Percentiles rank a stretch among this genome's conserved stretches.
Evolutionary conservation across 2,113 vertebrate genomes (phyloP).

Genomic region (Herpailurus yagouaroundi): DNA sequence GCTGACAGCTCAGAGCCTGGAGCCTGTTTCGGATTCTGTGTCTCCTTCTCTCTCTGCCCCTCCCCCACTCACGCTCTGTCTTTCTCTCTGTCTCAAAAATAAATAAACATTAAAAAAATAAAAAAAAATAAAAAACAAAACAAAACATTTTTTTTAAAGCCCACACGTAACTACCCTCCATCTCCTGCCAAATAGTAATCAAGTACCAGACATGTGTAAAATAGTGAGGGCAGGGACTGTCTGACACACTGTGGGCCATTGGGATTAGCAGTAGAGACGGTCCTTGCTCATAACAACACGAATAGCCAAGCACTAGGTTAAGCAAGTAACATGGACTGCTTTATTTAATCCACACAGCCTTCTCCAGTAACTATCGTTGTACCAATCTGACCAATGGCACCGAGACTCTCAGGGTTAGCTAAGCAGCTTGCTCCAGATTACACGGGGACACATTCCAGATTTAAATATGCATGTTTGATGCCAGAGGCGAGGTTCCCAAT

Average conservation of each 20-base stretch:
- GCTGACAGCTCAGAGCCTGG: too few relatives aligned
- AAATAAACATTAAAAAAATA: too few relatives aligned
- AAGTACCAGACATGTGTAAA: slow-evolving; percentile 1
- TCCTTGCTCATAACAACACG: background rate
- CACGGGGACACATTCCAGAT: background rate
- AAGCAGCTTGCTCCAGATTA: background rate
- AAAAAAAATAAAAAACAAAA: background rate
- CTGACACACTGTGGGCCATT: background rate
- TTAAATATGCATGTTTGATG: background rate
- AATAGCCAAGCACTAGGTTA: background rate
- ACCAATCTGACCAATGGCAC: background rate
- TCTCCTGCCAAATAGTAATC: background rate
- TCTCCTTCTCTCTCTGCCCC: too few relatives aligned
- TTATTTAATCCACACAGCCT: background rate
- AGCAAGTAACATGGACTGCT: background rate
- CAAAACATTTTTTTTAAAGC: too few relatives aligned
- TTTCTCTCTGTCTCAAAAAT: too few relatives aligned
- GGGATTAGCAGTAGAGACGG: background rate
- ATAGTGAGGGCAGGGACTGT: background rate
- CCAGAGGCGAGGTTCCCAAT: background rate
- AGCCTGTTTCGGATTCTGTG: too few relatives aligned
- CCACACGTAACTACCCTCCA: background rate
- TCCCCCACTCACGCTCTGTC: too few relatives aligned
- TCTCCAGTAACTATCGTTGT: background rate
- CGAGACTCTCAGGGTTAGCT: background rate